phyloP scores from a whole-genome alignment of 2,113 vertebrate genomes.

The Petromus typicus region DNA sequence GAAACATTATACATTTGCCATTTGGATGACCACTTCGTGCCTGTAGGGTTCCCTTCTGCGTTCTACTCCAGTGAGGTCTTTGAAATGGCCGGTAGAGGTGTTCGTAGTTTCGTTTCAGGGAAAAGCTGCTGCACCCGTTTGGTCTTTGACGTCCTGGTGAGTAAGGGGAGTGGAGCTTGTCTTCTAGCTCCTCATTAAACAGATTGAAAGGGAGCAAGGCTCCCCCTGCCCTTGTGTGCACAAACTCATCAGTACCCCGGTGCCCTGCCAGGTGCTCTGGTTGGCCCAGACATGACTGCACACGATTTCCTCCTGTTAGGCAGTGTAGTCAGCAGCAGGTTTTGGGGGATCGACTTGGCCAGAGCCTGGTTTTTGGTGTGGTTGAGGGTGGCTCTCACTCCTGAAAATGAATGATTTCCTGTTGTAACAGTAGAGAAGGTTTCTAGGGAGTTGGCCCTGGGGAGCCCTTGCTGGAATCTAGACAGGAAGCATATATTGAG shows the following conservation, averaged over 20 bases:
- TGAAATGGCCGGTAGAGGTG: not conserved
- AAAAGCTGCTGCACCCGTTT: not conserved
- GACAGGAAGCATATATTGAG: not conserved
- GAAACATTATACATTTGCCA: not conserved
- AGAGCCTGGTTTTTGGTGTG: not conserved
- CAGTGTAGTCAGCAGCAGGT: not conserved
- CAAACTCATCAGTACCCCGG: not conserved
- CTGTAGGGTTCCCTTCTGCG: not conserved
- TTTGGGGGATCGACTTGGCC: not conserved
- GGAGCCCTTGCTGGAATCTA: not conserved
- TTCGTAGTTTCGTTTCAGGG: slow-evolving; percentile 48
- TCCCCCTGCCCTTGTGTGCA: slow-evolving; percentile 22
- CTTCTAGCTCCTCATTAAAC: slow-evolving; percentile 54
- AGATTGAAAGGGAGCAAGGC: slow-evolving; percentile 28
- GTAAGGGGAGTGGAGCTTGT: not conserved
- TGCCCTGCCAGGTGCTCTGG: slow-evolving; percentile 49
- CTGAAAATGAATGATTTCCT: not conserved
- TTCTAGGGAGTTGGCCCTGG: not conserved
- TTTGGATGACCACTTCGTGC: not conserved
- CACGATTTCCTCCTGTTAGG: not conserved
- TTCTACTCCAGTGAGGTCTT: not conserved
- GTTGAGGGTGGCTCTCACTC: not conserved
- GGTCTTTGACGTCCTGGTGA: slow-evolving; percentile 67
- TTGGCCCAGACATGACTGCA: slow-evolving; percentile 28
- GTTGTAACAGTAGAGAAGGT: not conserved